These are phyloP conservation scores for Mormyrops boulengeri DNA, from an alignment of 2,797 vertebrate species.

Conservation along the genomic window DNA sequence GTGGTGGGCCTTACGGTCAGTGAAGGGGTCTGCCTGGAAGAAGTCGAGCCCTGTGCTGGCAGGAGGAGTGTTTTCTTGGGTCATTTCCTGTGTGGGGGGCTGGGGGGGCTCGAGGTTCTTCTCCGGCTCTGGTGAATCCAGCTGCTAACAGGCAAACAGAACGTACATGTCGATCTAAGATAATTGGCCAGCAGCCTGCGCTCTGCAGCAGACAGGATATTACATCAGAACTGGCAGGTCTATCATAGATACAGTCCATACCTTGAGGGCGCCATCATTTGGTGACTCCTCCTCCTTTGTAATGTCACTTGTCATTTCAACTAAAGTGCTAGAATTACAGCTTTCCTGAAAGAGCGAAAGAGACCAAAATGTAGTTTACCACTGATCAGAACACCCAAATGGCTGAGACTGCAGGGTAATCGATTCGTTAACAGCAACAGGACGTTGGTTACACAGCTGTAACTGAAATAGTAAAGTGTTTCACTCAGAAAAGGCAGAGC, in stretches of 20 bases:
- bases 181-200: not conserved
- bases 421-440: not conserved
- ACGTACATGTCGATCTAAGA: not conserved
- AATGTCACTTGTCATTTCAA: constrained; percentile 34
- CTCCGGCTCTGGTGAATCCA: constrained; percentile 72
- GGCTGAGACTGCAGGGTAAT: not conserved
- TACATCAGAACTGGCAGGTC: not conserved
- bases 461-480: not conserved
- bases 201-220: not conserved
- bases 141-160: constrained; percentile 46
- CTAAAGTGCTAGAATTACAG: constrained; percentile 16
- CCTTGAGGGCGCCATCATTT: constrained; percentile 49
- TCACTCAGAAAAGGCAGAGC: not conserved
- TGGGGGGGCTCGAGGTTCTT: constrained; percentile 52
- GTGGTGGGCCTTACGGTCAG: constrained; percentile 74
- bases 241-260: constrained; percentile 24
- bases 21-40: constrained; percentile 90
- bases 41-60: constrained; percentile 78
- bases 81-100: constrained; percentile 58
- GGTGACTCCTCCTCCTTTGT: constrained; percentile 42
- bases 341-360: constrained; percentile 32
- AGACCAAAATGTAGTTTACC: not conserved
- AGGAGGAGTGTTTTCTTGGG: constrained; percentile 62
- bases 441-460: not conserved
- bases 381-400: not conserved